Evolutionary conservation across 92 coral and sea anemone species (phyloP).

Genomic region (Zoanthus gigantus): DNA sequence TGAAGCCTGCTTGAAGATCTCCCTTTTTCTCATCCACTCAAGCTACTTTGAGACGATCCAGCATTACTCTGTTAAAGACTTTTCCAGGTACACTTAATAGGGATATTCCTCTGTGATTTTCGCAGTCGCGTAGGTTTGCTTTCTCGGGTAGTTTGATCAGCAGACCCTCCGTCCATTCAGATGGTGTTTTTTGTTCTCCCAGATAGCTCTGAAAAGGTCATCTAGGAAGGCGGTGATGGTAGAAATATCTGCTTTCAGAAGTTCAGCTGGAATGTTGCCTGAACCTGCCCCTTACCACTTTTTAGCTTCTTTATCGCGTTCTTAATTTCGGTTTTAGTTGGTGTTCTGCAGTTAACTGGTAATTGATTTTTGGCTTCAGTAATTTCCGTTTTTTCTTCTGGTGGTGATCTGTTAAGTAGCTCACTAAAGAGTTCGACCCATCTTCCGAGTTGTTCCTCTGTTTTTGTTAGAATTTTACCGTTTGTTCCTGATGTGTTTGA

Average conservation of each 20-base stretch:
- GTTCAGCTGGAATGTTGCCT: slow-evolving; percentile 33
- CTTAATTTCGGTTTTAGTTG: no score
- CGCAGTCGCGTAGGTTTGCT: slow-evolving; percentile 39
- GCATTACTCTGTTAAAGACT: slow-evolving; percentile 36
- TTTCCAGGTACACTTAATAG: slow-evolving; percentile 46
- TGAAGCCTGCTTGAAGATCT: slow-evolving; percentile 9
- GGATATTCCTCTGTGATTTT: slow-evolving; percentile 24
- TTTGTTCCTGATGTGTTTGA: no score
- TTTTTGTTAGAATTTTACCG: no score
- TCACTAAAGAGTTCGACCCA: no score
- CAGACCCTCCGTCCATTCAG: slow-evolving; percentile 45
- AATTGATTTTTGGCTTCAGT: no score
- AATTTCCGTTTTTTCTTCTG: no score
- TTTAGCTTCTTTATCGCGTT: not conserved
- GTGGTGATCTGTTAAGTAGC: no score
- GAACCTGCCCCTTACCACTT: slow-evolving; percentile 4
- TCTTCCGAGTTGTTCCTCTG: no score
- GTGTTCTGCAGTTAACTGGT: no score
- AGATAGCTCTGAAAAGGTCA: not conserved
- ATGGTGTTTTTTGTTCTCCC: slow-evolving; percentile 27
- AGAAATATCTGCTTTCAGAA: slow-evolving; percentile 19
- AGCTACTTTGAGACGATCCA: slow-evolving; percentile 7
- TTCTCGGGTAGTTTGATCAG: slow-evolving; percentile 24
- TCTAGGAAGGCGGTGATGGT: not conserved
- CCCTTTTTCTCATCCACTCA: not conserved